Percentiles rank a stretch among this genome's conserved stretches.
Evolutionary conservation across 2,888 invertebrate species (phyloP).

Genomic region (Drosophila subsilvestris): DNA sequence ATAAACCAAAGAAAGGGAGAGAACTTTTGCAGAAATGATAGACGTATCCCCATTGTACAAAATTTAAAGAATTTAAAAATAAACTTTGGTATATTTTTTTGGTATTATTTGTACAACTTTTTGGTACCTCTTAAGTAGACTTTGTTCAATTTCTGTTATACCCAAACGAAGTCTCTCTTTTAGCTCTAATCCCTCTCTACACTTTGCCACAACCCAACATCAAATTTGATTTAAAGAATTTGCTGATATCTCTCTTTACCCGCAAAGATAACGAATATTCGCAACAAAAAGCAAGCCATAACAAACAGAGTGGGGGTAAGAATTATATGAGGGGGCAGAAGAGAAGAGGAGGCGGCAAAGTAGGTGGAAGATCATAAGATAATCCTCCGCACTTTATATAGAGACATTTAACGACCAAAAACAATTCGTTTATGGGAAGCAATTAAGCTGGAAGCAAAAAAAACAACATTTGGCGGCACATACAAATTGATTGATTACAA

Average conservation of each 20-base stretch:
- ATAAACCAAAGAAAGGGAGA: too few species aligned
- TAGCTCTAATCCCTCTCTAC: too few species aligned
- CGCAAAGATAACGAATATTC: not conserved
- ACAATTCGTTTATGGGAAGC: slow-evolving; percentile 33
- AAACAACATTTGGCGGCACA: slow-evolving; percentile 36
- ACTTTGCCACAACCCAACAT: not conserved
- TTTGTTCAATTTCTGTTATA: too few species aligned
- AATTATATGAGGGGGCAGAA: not conserved
- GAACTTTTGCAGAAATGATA: too few species aligned
- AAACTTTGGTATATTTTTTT: too few species aligned
- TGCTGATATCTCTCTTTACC: not conserved
- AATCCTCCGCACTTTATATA: not conserved
- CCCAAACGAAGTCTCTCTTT: too few species aligned
- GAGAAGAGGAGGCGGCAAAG: not conserved
- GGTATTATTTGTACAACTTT: too few species aligned
- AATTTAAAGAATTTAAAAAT: too few species aligned
- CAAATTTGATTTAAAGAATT: not conserved
- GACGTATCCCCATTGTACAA: too few species aligned
- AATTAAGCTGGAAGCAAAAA: slow-evolving; percentile 42
- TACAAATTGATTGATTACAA: slow-evolving; percentile 72
- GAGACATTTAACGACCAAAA: slow-evolving; percentile 27
- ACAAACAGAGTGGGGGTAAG: not conserved
- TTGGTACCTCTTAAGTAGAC: too few species aligned
- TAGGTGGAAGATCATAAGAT: not conserved
- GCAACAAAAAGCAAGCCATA: not conserved